These are phyloP conservation scores for Beris morrisii DNA, from an alignment of 2,888 invertebrate species.

Conservation along the genomic window DNA sequence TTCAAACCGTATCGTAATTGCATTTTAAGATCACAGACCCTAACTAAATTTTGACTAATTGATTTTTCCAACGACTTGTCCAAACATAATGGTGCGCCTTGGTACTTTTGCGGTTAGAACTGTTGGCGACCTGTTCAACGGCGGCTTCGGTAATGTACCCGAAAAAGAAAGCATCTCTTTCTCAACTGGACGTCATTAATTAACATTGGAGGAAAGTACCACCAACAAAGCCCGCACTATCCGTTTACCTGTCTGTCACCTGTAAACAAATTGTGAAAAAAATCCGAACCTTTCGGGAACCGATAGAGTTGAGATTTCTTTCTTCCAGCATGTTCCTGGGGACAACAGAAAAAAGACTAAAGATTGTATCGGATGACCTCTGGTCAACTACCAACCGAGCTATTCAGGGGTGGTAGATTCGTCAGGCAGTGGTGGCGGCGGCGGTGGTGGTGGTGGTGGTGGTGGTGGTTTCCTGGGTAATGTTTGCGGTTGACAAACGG, in stretches of 20 bases:
- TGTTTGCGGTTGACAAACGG: slow-evolving; percentile 36
- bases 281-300: slow-evolving; percentile 14
- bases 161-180: slow-evolving; percentile 20
- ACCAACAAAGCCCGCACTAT: slow-evolving; percentile 27
- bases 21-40: slow-evolving; percentile 27
- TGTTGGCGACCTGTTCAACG: not conserved
- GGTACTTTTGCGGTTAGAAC: not conserved
- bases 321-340: not conserved
- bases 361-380: slow-evolving; percentile 29
- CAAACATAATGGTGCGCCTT: slow-evolving; percentile 23
- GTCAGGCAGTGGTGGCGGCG: slow-evolving; percentile 3
- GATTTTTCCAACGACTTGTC: slow-evolving; percentile 16
- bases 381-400: slow-evolving; percentile 31
- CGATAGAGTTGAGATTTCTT: not conserved
- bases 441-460: not conserved
- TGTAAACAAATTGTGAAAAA: slow-evolving; percentile 28
- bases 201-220: slow-evolving; percentile 17
- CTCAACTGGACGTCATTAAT: slow-evolving; percentile 26
- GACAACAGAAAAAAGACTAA: not conserved
- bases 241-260: slow-evolving; percentile 29
- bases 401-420: slow-evolving; percentile 14
- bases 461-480: slow-evolving; percentile 28
- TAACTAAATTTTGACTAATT: slow-evolving; percentile 31
- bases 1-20: too few relatives aligned
- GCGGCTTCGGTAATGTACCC: not conserved